Evolutionary conservation across 2,888 invertebrate species (phyloP), one percentile per base, ranked within the genome.

Genomic region (Eretmocerus hayati): DNA sequence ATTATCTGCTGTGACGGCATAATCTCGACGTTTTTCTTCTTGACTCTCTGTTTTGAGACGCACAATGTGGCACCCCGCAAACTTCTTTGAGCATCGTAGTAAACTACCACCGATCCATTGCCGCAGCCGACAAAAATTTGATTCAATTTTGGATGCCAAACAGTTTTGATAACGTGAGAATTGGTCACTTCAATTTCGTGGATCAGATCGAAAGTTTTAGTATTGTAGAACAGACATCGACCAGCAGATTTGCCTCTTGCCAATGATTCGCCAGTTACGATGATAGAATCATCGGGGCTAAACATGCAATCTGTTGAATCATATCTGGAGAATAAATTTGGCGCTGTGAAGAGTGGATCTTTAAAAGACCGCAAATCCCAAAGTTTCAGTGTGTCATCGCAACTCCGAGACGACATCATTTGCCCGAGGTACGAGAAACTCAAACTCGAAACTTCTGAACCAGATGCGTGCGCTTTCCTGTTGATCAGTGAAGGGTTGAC

Each of bases 101-200:
- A 92, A 46, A 93, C 85, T 62, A 91, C 90, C 0, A 93, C 85
- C 0, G 81, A 76, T 0, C 97, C 97, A 66, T 93, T 90, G 0
- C 92, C 92, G 58, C 90, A 89, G 0, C 94, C 90, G 0, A 91
- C 84, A 55, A 96, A 89, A 35, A 99, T 83, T 69, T 99, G 99
- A 67, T 99, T 97, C n/a, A 99, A 73, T 67, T 93, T 91, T 0
- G 97, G 90, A 73, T 99, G 97, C 99, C 99, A 99, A 1, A 89
- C 70, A 0, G 86, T 81, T 65, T 94, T 88, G 2, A 97, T 89
- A 0, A 92, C 83, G 56, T 90, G 90, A 0, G 90, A 85, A 61
- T 85, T 80, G 0, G 85, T 80, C 0, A 93, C 87, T 8, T 83
- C 79, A 46, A 95, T 81, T 54, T 84, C 80, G 33, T 84, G 81